These are phyloP conservation scores for Acropora tenuis DNA, from an alignment of 64 coral and sea anemone genomes.

Conservation along the genomic window DNA sequence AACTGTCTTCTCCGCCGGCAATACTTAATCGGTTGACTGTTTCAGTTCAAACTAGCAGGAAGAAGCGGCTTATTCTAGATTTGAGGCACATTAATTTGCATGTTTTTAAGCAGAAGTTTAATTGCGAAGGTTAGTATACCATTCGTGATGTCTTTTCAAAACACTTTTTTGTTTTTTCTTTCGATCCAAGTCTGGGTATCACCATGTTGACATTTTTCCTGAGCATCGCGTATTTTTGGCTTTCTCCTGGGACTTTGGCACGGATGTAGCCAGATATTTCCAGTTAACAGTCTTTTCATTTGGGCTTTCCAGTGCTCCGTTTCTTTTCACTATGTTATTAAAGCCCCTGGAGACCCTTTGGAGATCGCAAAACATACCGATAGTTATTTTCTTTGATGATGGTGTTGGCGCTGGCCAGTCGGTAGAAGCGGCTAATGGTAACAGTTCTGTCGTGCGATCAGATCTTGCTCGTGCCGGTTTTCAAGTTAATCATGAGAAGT, in stretches of 20 bases:
- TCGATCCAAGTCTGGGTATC: too few species aligned
- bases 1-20: too few species aligned
- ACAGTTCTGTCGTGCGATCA: too few species aligned
- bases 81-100: too few species aligned
- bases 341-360: constrained; percentile 6
- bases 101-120: too few species aligned
- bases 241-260: not conserved
- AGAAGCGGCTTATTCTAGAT: too few species aligned
- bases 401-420: not conserved
- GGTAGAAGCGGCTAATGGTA: not conserved
- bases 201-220: not conserved
- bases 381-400: constrained; percentile 28
- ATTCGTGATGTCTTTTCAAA: too few species aligned
- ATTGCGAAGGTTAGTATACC: too few species aligned
- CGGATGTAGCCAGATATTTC: constrained; percentile 23
- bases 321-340: constrained; percentile 39
- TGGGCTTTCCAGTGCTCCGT: constrained; percentile 32
- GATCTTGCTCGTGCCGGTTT: not conserved
- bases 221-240: not conserved
- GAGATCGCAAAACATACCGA: not conserved
- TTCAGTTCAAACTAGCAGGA: too few species aligned
- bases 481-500: too few species aligned
- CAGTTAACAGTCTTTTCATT: constrained; percentile 45
- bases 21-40: too few species aligned
- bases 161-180: too few species aligned